Evolutionary conservation across 2,888 invertebrate genomes (phyloP).

Genomic region (Chrysotoxum bicinctum): DNA sequence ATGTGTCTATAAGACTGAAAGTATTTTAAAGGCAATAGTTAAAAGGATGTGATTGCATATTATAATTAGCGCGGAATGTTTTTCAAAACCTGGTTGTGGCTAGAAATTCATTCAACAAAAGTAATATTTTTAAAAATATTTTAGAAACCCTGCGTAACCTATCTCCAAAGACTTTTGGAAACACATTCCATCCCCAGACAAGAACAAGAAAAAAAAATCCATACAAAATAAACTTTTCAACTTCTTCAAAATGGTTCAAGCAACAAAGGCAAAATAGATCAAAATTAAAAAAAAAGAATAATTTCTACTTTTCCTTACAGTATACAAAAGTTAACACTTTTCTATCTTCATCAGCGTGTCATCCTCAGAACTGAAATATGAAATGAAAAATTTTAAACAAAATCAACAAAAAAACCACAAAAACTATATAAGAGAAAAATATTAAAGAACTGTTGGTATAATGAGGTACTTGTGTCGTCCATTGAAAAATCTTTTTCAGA

Average conservation of each 20-base stretch:
- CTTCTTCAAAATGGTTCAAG: constrained; percentile 26
- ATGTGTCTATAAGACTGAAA: too few species aligned
- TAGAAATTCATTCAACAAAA: too few species aligned
- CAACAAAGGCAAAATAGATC: constrained; percentile 6
- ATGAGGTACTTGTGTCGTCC: constrained; percentile 73
- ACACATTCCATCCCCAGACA: background rate
- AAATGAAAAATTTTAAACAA: constrained; percentile 25
- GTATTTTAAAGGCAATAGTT: too few species aligned
- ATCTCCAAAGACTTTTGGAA: background rate
- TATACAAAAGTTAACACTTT: constrained; percentile 42
- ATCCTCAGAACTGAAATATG: constrained; percentile 51
- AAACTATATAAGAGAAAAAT: background rate
- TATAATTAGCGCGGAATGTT: too few species aligned
- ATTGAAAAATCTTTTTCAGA: constrained; percentile 64
- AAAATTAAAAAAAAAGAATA: background rate
- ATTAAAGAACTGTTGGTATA: constrained; percentile 51
- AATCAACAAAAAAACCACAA: background rate
- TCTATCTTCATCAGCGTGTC: constrained; percentile 43
- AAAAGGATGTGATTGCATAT: too few species aligned
- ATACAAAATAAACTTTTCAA: constrained; percentile 16
- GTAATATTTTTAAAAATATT: too few species aligned
- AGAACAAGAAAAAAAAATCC: background rate
- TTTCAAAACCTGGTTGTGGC: too few species aligned
- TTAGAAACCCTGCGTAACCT: background rate
- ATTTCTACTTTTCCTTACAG: constrained; percentile 3